Conservation (phyloP, 2,113 vertebrate species). For the Eurystomus gularis region DNA sequence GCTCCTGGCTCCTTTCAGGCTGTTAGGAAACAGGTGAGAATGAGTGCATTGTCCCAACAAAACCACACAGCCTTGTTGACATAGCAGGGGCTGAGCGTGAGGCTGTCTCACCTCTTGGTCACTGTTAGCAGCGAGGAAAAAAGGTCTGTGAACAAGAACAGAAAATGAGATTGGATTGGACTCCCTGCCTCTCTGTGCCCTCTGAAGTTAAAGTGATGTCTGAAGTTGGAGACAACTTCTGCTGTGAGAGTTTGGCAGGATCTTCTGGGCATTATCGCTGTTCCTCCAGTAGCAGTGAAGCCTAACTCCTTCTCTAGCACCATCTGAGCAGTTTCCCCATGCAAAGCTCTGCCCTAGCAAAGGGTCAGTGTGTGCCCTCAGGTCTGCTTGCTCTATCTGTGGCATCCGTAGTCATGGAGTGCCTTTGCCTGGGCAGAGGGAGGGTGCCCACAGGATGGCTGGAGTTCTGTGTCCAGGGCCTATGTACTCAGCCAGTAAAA, state of each 20-base stretch:
- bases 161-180: background rate
- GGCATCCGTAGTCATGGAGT: fast-evolving
- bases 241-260: background rate
- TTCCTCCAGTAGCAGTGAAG: background rate
- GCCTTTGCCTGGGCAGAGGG: background rate
- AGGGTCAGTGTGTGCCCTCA: background rate
- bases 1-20: background rate
- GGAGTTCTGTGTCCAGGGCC: background rate
- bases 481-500: background rate
- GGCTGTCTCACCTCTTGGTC: background rate
- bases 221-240: background rate
- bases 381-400: background rate
- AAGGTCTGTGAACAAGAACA: background rate
- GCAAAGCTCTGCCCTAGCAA: background rate
- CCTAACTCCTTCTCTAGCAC: background rate
- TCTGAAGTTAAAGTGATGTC: background rate
- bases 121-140: background rate
- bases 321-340: background rate
- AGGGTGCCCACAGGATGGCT: background rate
- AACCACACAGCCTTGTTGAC: background rate
- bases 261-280: background rate
- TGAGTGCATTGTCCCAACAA: background rate
- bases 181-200: background rate
- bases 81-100: background rate
- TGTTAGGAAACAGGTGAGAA: background rate